These are phyloP conservation scores for Trimorus sp. DNA, from an alignment of 2,888 invertebrate species.

Conservation along the genomic window DNA sequence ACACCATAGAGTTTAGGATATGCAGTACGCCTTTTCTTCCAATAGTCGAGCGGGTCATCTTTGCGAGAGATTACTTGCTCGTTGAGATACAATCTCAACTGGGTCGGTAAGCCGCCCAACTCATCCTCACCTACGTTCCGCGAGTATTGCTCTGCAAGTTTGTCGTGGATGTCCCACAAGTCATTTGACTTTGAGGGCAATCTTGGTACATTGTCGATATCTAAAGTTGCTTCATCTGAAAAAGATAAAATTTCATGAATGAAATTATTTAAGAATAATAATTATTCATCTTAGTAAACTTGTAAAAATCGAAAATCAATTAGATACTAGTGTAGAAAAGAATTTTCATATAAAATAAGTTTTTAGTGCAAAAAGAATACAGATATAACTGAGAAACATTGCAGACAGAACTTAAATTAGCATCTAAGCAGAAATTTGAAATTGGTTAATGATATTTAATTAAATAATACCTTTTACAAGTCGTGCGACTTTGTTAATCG, in stretches of 20 bases:
- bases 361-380: too few species aligned
- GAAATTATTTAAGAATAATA: too few species aligned
- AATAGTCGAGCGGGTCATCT: constrained; percentile 7
- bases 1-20: neutral
- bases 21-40: neutral
- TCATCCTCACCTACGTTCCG: constrained; percentile 1
- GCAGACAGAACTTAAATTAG: too few species aligned
- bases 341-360: too few species aligned
- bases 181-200: neutral
- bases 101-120: neutral
- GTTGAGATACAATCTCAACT: neutral
- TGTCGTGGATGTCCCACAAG: neutral
- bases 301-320: too few species aligned
- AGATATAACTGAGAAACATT: too few species aligned
- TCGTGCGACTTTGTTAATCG: too few species aligned
- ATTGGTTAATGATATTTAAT: too few species aligned
- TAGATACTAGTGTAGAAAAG: too few species aligned
- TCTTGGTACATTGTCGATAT: neutral
- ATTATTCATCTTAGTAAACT: too few species aligned
- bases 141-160: neutral
- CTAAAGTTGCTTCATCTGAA: neutral
- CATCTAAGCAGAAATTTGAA: too few species aligned
- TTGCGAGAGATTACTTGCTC: neutral
- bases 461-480: too few species aligned
- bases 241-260: neutral